Evolutionary conservation across 2,888 invertebrate genomes (phyloP).

Genomic region (Lacanobia wlatinum): DNA sequence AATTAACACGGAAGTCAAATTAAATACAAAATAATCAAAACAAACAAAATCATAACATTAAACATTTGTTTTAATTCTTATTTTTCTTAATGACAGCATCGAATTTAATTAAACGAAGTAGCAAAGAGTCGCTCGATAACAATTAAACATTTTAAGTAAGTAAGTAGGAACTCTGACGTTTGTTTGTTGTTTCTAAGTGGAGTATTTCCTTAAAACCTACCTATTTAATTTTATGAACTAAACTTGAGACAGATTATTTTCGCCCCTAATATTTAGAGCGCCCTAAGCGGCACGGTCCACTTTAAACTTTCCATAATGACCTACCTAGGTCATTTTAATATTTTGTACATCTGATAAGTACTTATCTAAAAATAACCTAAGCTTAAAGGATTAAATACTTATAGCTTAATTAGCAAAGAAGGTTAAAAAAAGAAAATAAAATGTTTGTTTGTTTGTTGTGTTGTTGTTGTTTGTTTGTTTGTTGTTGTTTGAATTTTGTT

Average conservation of each 20-base stretch:
- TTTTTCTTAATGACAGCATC: not conserved
- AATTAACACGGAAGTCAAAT: no score
- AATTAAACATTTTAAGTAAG: not conserved
- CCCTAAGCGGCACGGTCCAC: constrained; percentile 21
- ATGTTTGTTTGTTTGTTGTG: no score
- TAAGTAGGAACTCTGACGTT: not conserved
- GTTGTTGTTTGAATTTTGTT: no score
- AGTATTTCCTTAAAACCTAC: not conserved
- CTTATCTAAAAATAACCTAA: not conserved
- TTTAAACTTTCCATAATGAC: constrained; percentile 15
- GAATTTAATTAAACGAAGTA: not conserved
- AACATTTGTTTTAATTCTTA: no score
- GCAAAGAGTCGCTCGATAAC: not conserved
- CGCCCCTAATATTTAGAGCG: constrained; percentile 34
- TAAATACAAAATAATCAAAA: no score
- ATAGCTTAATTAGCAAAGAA: not conserved
- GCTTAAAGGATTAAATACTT: not conserved
- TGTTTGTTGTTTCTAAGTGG: not conserved
- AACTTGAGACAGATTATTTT: constrained; percentile 17
- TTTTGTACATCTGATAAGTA: not conserved
- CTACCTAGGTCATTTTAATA: not conserved
- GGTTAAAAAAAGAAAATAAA: no score
- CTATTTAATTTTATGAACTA: constrained; percentile 2
- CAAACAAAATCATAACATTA: no score
- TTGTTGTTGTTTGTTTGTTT: no score